Evolutionary conservation across 92 coral and sea anemone species (phyloP), one percentile per base, ranked within the genome.

Genomic region (Porites divaricata): DNA sequence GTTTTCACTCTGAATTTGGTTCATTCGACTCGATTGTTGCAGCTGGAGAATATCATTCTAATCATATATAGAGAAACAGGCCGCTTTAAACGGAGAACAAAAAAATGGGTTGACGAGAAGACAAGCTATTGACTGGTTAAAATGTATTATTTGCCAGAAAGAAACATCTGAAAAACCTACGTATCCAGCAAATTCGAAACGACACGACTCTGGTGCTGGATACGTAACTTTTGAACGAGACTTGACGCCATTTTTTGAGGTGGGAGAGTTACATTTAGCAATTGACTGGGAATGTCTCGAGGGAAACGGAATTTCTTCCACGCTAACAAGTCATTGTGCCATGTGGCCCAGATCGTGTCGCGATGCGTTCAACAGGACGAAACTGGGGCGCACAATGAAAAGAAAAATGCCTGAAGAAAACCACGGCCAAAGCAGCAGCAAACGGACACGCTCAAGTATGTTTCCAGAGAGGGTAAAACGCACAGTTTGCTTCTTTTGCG

Each of bases 141-240:
- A n/a, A n/a, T n/a, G n/a, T n/a, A n/a, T n/a, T 8, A 9, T 57
- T 19, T 57, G 63, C 14, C 17, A 57, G 14, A 19, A 19, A 57
- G 63, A 57, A 57, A 57, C 1, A 65, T 2, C 25, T 65, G 14
- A 67, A 25, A 67, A 67, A 1, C 9, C 50, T 23, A 11, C 1
- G 72, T 67, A 16, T 67, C 72, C 71, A 23, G 71, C 49, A 19
- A 23, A 67, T 67, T 67, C 72, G n/a, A n/a, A n/a, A n/a, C n/a
- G n/a, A n/a, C n/a, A 25, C 28, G 23, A 64, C 69, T 64, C 24
- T 15, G 41, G 70, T 65, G 25, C 70, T 19, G 70, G 70, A 65
- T 66, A 66, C 11, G 41, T 66, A 12, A 25, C 71, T 66, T 22
- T 24, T 25, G 51, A 68, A 25, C 51, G 20, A 26, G 9, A 68